Conservation (phyloP, 2,113 vertebrate genomes). For the Laterallus jamaicensis region DNA sequence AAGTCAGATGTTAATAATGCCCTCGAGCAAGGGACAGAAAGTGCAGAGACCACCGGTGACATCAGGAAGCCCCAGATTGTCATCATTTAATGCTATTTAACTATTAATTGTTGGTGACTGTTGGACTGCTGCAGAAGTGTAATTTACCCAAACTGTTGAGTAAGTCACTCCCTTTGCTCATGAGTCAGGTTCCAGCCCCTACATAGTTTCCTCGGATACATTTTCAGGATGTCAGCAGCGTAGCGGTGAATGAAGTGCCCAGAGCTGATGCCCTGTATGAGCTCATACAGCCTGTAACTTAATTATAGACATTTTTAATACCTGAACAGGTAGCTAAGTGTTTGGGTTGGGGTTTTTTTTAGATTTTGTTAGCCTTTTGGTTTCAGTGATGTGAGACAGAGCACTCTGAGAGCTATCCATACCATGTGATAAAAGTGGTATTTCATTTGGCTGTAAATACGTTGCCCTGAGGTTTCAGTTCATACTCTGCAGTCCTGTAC, state of each 20-base stretch:
- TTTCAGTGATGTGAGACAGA: not conserved
- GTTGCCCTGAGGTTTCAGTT: not conserved
- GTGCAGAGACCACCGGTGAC: not conserved
- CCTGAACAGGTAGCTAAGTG: not conserved
- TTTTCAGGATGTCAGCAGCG: not conserved
- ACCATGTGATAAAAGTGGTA: not conserved
- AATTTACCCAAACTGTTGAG: not conserved
- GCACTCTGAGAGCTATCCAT: not conserved
- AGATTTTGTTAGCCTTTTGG: not conserved
- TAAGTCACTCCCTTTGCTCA: not conserved
- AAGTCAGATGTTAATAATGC: not conserved
- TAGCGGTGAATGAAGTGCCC: not conserved
- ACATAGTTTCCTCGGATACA: fast-evolving
- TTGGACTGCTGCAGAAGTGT: not conserved
- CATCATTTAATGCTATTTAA: not conserved
- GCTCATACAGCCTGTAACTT: not conserved
- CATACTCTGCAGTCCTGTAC: not conserved
- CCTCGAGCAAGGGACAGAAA: not conserved
- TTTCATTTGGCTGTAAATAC: not conserved
- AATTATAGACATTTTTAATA: not conserved
- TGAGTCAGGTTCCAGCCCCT: not conserved
- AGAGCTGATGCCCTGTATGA: not conserved
- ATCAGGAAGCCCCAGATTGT: not conserved
- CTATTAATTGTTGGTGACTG: not conserved
- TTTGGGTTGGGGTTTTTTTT: not conserved